Conservation (phyloP, 2,888 invertebrate genomes). For the Tinea pellionella region DNA sequence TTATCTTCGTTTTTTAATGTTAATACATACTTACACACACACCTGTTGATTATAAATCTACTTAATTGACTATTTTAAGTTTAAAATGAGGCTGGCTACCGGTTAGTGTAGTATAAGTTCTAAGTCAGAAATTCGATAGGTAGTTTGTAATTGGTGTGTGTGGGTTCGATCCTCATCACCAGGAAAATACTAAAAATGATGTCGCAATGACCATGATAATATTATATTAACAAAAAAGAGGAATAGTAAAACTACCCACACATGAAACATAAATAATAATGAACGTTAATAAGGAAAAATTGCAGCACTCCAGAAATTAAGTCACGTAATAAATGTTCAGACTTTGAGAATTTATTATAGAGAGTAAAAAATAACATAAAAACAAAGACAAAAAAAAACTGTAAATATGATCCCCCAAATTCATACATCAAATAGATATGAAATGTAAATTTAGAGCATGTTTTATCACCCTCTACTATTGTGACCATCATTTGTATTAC, state of each 20-base stretch:
- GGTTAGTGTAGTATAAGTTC: too few relatives aligned
- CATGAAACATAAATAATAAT: not conserved
- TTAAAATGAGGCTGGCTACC: not conserved
- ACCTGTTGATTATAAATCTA: not conserved
- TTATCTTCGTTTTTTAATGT: not conserved
- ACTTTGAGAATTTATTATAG: not conserved
- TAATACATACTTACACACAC: not conserved
- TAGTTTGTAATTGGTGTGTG: too few relatives aligned
- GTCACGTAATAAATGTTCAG: not conserved
- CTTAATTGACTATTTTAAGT: not conserved
- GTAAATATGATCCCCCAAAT: constrained; percentile 6
- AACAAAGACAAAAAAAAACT: not conserved
- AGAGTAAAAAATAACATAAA: not conserved
- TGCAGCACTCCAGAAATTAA: not conserved
- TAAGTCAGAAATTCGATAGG: too few relatives aligned
- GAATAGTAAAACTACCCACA: too few relatives aligned
- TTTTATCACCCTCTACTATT: constrained; percentile 5
- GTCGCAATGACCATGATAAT: too few relatives aligned
- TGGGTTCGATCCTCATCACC: too few relatives aligned
- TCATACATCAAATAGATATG: constrained; percentile 13
- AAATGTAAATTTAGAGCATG: constrained; percentile 11
- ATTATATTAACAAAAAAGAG: too few relatives aligned
- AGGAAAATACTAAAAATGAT: too few relatives aligned
- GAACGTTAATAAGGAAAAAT: not conserved
- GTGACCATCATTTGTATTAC: not conserved